phyloP scores from a whole-genome alignment of 2,113 vertebrate species.

The Hirundichthys speculiger region DNA sequence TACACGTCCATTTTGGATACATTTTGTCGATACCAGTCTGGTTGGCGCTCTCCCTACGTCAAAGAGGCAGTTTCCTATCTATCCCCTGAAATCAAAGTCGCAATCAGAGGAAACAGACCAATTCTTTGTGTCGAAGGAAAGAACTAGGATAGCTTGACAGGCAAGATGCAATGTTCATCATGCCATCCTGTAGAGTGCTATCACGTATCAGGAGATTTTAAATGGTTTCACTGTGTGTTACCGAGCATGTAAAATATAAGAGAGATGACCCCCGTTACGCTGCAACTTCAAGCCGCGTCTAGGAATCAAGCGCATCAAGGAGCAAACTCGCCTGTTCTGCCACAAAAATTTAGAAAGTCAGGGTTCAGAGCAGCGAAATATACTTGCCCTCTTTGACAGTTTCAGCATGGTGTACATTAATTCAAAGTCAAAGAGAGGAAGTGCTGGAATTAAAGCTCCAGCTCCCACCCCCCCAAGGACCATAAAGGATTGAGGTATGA shows the following conservation, averaged over 20 bases:
- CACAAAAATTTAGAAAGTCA: constrained; percentile 31
- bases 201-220: too few species aligned
- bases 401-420: constrained; percentile 50
- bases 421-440: constrained; percentile 64
- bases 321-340: constrained; percentile 32
- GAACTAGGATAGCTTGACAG: too few species aligned
- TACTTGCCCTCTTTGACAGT: constrained; percentile 49
- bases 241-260: constrained; percentile 58
- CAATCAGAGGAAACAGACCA: too few species aligned
- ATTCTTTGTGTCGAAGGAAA: too few species aligned
- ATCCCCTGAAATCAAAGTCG: too few species aligned
- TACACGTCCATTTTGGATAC: too few species aligned
- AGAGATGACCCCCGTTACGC: constrained; percentile 38
- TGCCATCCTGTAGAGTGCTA: too few species aligned
- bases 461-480: constrained; percentile 17
- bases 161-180: too few species aligned
- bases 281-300: constrained; percentile 43
- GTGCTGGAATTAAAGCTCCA: constrained; percentile 43
- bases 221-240: constrained; percentile 44
- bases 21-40: too few species aligned
- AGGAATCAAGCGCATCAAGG: constrained; percentile 55
- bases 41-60: too few species aligned
- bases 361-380: constrained; percentile 34
- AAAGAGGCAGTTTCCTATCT: too few species aligned
- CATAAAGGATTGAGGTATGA: constrained; percentile 52